A percentile compares a stretch with the other conserved stretches of the same genome.
Evolutionary conservation across 2,888 invertebrate genomes (phyloP).

Genomic region (Vandiemenella viatica): DNA sequence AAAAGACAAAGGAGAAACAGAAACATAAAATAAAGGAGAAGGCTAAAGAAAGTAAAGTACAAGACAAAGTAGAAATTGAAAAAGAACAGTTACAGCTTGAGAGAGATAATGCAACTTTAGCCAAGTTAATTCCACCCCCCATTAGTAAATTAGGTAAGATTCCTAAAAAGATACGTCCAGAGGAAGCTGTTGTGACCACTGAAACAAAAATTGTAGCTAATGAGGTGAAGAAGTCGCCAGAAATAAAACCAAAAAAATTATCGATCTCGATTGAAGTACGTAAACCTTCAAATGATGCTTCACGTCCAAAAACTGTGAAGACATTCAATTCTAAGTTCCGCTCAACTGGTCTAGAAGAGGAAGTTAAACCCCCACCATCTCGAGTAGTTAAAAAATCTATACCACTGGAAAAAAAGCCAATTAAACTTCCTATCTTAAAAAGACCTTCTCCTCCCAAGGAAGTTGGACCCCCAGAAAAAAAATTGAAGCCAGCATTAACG

Average conservation of each 20-base stretch:
- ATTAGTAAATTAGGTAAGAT: constrained; percentile 63
- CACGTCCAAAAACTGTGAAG: constrained; percentile 77
- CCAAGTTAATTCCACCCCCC: constrained; percentile 48
- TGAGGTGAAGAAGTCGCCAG: constrained; percentile 13
- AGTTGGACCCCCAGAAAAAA: constrained; percentile 56
- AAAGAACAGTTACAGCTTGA: constrained; percentile 36
- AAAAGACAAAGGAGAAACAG: constrained; percentile 23
- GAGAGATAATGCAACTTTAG: constrained; percentile 50
- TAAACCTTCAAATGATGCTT: constrained; percentile 46
- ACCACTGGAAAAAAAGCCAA: constrained; percentile 22
- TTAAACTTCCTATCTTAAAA: constrained; percentile 29
- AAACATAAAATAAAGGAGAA: constrained; percentile 26
- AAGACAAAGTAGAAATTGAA: constrained; percentile 27
- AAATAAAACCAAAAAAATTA: constrained; percentile 36
- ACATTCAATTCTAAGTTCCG: constrained; percentile 82
- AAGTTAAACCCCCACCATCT: constrained; percentile 71
- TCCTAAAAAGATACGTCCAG: constrained; percentile 47
- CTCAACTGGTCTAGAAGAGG: constrained; percentile 79
- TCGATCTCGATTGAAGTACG: constrained; percentile 70
- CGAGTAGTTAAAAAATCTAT: constrained; percentile 46
- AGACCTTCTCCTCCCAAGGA: constrained; percentile 20
- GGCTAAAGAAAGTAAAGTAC: constrained; percentile 23
- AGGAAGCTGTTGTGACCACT: constrained; percentile 18
- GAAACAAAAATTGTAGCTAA: constrained; percentile 12
- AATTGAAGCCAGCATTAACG: constrained; percentile 42